Evolutionary conservation across 2,888 invertebrate genomes (phyloP).

Genomic region (Vannuccia rotundouncinata): DNA sequence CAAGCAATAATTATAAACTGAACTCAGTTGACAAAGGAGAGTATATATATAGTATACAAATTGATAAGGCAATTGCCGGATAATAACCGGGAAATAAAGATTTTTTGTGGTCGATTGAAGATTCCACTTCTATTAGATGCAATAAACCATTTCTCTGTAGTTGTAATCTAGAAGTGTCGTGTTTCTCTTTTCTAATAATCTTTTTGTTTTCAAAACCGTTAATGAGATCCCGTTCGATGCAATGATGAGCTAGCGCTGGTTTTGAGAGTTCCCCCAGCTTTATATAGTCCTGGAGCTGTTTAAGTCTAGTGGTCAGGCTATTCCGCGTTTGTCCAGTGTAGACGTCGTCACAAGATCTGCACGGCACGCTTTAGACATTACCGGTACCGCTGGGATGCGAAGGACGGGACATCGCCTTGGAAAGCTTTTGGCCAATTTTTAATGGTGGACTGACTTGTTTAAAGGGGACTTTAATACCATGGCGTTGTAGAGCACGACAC

Average conservation of each 20-base stretch:
- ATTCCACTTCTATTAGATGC: neutral
- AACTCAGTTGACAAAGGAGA: neutral
- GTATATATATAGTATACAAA: neutral
- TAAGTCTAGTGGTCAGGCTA: conserved; percentile 9
- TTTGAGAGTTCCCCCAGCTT: neutral
- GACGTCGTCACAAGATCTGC: neutral
- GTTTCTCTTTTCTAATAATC: neutral
- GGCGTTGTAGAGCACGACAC: neutral
- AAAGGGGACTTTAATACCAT: neutral
- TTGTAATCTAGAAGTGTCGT: too few relatives aligned
- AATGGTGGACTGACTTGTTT: neutral
- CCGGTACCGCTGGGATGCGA: neutral
- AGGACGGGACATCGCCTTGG: neutral
- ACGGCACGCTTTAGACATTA: neutral
- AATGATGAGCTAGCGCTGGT: neutral
- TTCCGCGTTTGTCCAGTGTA: conserved; percentile 8
- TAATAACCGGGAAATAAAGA: neutral
- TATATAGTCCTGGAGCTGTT: neutral
- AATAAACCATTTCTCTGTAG: neutral
- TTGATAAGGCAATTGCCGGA: neutral
- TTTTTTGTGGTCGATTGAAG: neutral
- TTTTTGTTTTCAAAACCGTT: neutral
- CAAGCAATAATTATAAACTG: neutral
- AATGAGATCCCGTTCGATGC: neutral
- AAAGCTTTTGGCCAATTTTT: conserved; percentile 4